phyloP scores from a whole-genome alignment of 1,140 invertebrate genomes.

The Cydia splendana region DNA sequence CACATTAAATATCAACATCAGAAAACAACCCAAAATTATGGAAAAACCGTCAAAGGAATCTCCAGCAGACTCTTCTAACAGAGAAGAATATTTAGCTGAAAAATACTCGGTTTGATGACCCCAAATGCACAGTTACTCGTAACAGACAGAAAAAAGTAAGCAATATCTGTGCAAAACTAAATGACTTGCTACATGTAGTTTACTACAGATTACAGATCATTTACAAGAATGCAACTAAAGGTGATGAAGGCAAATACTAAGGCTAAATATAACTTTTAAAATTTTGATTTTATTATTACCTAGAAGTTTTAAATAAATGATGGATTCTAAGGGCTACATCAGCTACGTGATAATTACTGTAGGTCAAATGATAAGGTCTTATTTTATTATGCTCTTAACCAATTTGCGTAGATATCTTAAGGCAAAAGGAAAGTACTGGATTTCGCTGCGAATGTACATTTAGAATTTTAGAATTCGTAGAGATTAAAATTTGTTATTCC shows the following conservation, averaged over 20 bases:
- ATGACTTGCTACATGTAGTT: not conserved
- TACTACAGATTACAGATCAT: constrained; percentile 17
- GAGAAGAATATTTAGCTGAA: too few species aligned
- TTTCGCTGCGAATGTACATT: not conserved
- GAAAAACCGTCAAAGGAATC: too few species aligned
- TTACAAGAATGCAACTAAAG: constrained; percentile 16
- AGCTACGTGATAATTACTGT: constrained; percentile 19
- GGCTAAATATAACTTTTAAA: not conserved
- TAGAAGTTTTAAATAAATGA: constrained; percentile 27
- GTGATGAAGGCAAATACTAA: constrained; percentile 13
- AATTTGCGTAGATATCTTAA: not conserved
- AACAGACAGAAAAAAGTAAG: not conserved
- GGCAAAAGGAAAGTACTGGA: not conserved
- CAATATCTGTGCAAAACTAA: constrained; percentile 9
- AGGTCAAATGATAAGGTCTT: constrained; percentile 27
- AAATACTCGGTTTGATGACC: too few species aligned
- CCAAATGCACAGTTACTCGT: too few species aligned
- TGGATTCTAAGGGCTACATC: constrained; percentile 22
- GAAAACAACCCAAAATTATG: too few species aligned
- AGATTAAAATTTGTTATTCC: not conserved
- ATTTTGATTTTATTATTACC: not conserved
- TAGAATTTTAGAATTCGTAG: not conserved
- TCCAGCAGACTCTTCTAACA: too few species aligned
- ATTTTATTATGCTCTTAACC: not conserved
- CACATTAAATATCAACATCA: too few species aligned